Evolutionary conservation across 2,113 vertebrate species (phyloP).

Genomic region (Laticauda colubrina): DNA sequence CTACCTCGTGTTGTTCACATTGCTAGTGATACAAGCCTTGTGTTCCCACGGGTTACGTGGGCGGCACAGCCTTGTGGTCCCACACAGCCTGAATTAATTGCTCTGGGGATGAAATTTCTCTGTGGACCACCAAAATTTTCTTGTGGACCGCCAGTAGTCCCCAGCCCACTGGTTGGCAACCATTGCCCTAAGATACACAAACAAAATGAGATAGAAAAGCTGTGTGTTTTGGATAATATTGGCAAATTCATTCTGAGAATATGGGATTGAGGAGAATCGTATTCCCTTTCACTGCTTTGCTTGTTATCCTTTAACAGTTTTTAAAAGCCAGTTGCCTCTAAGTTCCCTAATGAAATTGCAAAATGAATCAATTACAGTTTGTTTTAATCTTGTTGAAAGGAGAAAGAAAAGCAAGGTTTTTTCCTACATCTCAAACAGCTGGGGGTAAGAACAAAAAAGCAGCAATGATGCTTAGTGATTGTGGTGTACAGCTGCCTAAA

Average conservation of each 20-base stretch:
- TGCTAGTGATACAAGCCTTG: too few species aligned
- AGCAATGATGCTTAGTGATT: neutral
- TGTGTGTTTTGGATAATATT: neutral
- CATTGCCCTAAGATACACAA: neutral
- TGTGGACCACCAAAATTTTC: too few species aligned
- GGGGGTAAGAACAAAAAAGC: neutral
- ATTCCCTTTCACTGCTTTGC: neutral
- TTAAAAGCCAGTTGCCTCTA: neutral
- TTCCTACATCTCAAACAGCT: neutral
- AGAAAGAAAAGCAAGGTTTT: neutral
- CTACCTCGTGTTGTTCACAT: too few species aligned
- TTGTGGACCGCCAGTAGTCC: too few species aligned
- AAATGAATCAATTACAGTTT: conserved; percentile 5
- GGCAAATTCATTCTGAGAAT: neutral
- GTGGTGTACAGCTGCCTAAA: neutral
- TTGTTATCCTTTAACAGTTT: neutral
- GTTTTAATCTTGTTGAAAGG: conserved; percentile 6
- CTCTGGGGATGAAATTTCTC: too few species aligned
- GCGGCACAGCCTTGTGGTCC: too few species aligned
- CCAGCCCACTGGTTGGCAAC: too few species aligned
- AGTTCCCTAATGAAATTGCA: conserved; percentile 5
- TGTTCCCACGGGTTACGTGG: too few species aligned
- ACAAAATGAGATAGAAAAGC: neutral
- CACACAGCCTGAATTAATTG: too few species aligned
- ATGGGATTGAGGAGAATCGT: neutral